Percentiles rank a stretch among this genome's conserved stretches.
These are phyloP conservation scores for Mormyrus hasselquistii DNA, from an alignment of 2,797 vertebrate species.

Conservation along the genomic window DNA sequence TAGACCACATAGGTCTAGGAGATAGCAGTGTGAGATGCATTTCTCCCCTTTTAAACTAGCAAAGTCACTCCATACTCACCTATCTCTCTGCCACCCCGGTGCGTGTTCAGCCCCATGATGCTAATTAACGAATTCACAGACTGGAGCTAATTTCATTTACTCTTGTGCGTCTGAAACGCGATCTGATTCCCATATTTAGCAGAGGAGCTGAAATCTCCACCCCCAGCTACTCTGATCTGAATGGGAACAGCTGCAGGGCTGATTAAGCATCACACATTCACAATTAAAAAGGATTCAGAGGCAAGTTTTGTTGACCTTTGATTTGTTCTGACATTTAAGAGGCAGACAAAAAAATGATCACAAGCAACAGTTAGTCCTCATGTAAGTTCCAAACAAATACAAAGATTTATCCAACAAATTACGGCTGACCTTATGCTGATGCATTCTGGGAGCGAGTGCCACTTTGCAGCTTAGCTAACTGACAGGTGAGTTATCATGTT, in stretches of 20 bases:
- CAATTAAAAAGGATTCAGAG: background rate
- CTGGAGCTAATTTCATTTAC: conserved; percentile 19
- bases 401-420: conserved; percentile 11
- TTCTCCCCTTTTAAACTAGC: background rate
- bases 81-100: conserved; percentile 26
- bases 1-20: background rate
- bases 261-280: background rate
- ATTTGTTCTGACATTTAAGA: background rate
- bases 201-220: background rate
- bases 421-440: conserved; percentile 6
- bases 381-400: background rate
- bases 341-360: background rate
- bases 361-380: background rate
- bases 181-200: conserved; percentile 25
- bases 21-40: background rate
- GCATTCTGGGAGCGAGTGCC: background rate
- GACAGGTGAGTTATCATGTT: background rate
- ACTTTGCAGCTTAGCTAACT: background rate
- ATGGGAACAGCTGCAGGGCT: background rate
- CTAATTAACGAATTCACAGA: conserved; percentile 37
- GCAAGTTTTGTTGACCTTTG: background rate
- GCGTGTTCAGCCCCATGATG: conserved; percentile 24
- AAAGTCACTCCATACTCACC: background rate
- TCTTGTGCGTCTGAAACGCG: conserved; percentile 16
- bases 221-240: background rate